Evolutionary conservation across 2,113 vertebrate species (phyloP), one percentile per base, ranked within the genome.

Genomic region (Cygnus atratus): DNA sequence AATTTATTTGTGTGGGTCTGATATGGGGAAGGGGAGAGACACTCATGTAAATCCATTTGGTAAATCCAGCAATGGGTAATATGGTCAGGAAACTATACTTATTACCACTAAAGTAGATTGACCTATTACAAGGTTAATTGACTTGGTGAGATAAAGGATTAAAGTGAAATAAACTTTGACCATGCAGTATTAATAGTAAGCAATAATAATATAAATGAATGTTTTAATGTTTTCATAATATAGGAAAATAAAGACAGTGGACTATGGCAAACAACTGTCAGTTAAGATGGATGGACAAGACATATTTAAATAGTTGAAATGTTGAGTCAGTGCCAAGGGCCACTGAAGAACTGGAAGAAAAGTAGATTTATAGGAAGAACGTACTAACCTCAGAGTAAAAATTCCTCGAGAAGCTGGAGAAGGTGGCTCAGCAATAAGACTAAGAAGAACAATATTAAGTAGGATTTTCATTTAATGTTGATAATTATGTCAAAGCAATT

Each of bases 401-500:
- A 50, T 81, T 90, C 77, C 66, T 90, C 3, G 14, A 96, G 88
- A 87, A 72, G 39, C 77, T 82, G 61, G 58, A 61, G 73, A 63
- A 88, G 54, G 25, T 86, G 44, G 33, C 80, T 72, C 77, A 88
- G 48, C 57, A 75, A 44, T 91, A 37, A 79, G 80, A 11, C 43
- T 58, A 54, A 24, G 39, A 72, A 92, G 73, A 90, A n/a, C 39
- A 75, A 31, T 67, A 41, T 72, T 41, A 58, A 93, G 62, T n/a
- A 88, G 89, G 70, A 76, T 89, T 95, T 96, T 95, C 61, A 65
- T 82, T 84, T 84, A 72, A 57, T 70, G 59, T 87, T 79, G 83
- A 33, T 75, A 37, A 2, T 48, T 76, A 50, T 25, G 24, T 63
- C 85, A 19, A 71, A 78, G 67, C 54, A 88, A 44, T 66, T 83